Evolutionary conservation across 2,797 vertebrate genomes (phyloP).

Genomic region (Acipenser ruthenus): DNA sequence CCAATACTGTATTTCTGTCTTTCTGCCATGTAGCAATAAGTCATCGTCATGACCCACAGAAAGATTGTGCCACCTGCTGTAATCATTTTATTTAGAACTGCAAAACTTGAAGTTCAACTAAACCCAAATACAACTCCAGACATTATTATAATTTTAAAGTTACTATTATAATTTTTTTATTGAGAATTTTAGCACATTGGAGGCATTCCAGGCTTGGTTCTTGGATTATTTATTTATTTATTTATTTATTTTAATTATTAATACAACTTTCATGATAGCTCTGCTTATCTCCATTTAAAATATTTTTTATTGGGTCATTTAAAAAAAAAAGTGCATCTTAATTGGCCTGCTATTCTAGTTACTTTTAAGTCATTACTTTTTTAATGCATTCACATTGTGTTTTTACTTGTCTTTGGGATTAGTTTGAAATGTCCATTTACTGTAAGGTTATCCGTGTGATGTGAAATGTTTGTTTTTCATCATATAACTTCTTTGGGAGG

Average conservation of each 20-base stretch:
- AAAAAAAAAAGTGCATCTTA: too few relatives aligned
- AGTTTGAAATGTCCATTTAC: constrained; percentile 47
- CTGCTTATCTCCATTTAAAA: too few relatives aligned
- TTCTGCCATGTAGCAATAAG: constrained; percentile 24
- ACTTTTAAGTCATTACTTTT: constrained; percentile 24
- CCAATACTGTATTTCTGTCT: constrained; percentile 42
- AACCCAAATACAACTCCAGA: constrained; percentile 23
- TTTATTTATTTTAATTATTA: too few relatives aligned
- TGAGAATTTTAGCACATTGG: too few relatives aligned
- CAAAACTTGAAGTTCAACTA: constrained; percentile 43
- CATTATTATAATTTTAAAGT: too few relatives aligned
- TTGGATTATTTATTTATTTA: too few relatives aligned
- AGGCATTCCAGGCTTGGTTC: too few relatives aligned
- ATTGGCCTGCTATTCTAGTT: too few relatives aligned
- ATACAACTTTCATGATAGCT: too few relatives aligned
- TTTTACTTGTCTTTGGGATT: constrained; percentile 42
- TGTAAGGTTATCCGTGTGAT: constrained; percentile 50
- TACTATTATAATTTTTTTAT: too few relatives aligned
- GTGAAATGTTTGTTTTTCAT: constrained; percentile 56
- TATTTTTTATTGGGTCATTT: too few relatives aligned
- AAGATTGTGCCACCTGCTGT: constrained; percentile 45
- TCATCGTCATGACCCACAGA: constrained; percentile 40
- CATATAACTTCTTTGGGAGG: constrained; percentile 84
- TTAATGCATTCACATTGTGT: constrained; percentile 36
- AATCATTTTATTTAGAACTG: constrained; percentile 46